Evolutionary conservation across 2,888 invertebrate genomes (phyloP), one percentile per base, ranked within the genome.

Genomic region (Eupithecia tripunctaria): DNA sequence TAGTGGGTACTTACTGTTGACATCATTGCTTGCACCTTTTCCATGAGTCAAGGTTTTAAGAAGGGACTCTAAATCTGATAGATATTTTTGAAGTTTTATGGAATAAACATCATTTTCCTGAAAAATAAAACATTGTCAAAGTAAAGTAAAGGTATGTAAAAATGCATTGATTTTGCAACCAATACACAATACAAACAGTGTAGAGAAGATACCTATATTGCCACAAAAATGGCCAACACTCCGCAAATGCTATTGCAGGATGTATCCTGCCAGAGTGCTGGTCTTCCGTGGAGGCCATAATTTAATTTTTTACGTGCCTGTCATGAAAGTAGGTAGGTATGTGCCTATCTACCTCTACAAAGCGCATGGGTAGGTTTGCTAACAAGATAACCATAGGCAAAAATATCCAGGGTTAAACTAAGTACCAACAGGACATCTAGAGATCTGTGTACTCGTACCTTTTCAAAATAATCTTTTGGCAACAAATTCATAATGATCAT

Each of bases 101-200:
- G 92, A 90, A 76, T 89, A 89, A 18, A 93, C 85, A 78, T 92
- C 89, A 80, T 89, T 88, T 70, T 88, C 89, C 95, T 95, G 82
- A 75, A 88, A 88, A 62, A 51, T 12, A 14, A 32, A 56, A 25
- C 25, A 25, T 51, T 51, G 10, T 21, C n/a, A n/a, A n/a, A n/a
- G n/a, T n/a, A n/a, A n/a, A n/a, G n/a, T n/a, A n/a, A n/a, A n/a
- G n/a, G n/a, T n/a, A n/a, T n/a, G n/a, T n/a, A n/a, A n/a, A n/a
- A n/a, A n/a, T n/a, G n/a, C n/a, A n/a, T n/a, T n/a, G n/a, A n/a
- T n/a, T n/a, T n/a, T n/a, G n/a, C n/a, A n/a, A n/a, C n/a, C n/a
- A n/a, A n/a, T n/a, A n/a, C n/a, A n/a, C n/a, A n/a, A n/a, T n/a
- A n/a, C n/a, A n/a, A n/a, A n/a, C n/a, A n/a, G n/a, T n/a, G n/a